Evolutionary conservation across 2,113 vertebrate genomes (phyloP), one percentile per base, ranked within the genome.

Genomic region (Ammospiza caudacuta): DNA sequence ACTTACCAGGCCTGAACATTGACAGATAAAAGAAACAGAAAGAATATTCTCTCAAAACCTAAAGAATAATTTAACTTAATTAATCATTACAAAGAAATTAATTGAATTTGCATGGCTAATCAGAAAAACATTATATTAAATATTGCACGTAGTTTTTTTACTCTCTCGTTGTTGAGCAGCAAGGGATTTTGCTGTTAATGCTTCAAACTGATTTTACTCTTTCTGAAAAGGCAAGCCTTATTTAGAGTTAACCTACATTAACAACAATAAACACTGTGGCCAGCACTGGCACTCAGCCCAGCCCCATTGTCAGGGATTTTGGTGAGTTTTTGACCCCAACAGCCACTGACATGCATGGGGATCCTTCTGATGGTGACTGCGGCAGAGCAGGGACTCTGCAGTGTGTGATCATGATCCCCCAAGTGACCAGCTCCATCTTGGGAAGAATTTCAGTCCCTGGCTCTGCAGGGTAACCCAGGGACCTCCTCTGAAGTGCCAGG

Each of bases 401-500:
- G 31, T 8, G 1, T 55, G 51, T 10, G 43, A 59, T 23, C 3
- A 1, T 9, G 25, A 21, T 46, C 46, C 5, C 0, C 22, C 0
- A 1, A 29, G 0, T 47, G 25, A 77, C 33, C n/a, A 20, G 15
- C 14, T 89, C 29, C n/a, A 59, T 43, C 68, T n/a, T 0, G 0
- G 28, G 52, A 81, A 55, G 27, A 66, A 87, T 61, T 52, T 64
- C 4, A 3, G 15, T 35, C 41, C 87, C 72, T 44, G 7, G 46
- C 83, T 77, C 79, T 77, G 22, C 47, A 62, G 12, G 4, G 12
- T 46, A 49, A 51, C 10, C 0, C 0, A 73, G 9, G 24, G 12
- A 73, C 17, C 24, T 83, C 21, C 27, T 84, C 41, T 27, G 21
- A n/a, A 1, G 1, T 2, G 5, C n/a, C 58, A 61, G 43, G 27